Conservation (phyloP, 1,140 invertebrate genomes). For the Batillaria attramentaria region DNA sequence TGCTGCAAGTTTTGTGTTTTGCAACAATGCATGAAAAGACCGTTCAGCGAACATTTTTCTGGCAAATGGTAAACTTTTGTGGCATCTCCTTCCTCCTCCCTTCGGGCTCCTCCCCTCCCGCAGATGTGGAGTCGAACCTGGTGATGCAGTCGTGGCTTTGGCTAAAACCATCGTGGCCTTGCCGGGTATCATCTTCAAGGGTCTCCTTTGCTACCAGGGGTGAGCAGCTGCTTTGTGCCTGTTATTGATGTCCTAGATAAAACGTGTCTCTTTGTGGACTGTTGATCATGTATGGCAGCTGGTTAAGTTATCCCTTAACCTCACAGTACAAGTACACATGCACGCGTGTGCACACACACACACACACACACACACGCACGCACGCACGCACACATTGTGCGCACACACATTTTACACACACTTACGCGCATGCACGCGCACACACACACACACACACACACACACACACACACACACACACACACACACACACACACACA, state of each 20-base stretch:
- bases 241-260: neutral
- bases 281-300: too few relatives aligned
- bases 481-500: neutral
- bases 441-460: constrained; percentile 16
- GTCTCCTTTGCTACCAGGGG: constrained; percentile 51
- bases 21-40: too few relatives aligned
- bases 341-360: neutral
- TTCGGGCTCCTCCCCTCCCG: too few relatives aligned
- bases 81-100: too few relatives aligned
- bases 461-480: constrained; percentile 10
- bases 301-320: too few relatives aligned
- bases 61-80: too few relatives aligned
- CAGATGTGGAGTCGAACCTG: constrained; percentile 50
- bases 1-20: neutral
- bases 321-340: too few relatives aligned
- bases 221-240: constrained; percentile 18
- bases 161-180: constrained; percentile 33
- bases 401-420: too few relatives aligned
- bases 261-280: neutral
- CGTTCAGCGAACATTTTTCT: too few relatives aligned
- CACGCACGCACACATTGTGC: too few relatives aligned
- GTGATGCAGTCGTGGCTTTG: constrained; percentile 36
- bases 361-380: neutral
- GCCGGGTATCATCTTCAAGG: constrained; percentile 45
- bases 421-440: neutral